phyloP scores from a whole-genome alignment of 2,797 vertebrate genomes.

The Arnoldichthys spilopterus region DNA sequence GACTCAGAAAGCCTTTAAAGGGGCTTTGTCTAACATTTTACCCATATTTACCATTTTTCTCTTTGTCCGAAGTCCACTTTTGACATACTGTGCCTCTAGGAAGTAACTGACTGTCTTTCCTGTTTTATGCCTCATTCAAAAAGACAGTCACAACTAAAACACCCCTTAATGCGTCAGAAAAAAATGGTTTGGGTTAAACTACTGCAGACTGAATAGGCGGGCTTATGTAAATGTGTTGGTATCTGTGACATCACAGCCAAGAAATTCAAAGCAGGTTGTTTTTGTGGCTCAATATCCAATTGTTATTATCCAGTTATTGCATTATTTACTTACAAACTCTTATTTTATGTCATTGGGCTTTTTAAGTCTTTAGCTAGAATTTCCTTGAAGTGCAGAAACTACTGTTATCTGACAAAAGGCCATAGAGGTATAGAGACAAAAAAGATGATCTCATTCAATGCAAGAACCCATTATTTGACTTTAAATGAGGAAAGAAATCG shows the following conservation, averaged over 20 bases:
- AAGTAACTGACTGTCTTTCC: not conserved
- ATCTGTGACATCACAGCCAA: no score
- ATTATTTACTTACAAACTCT: no score
- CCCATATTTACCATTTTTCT: not conserved
- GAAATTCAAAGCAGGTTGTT: no score
- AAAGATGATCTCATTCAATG: not conserved
- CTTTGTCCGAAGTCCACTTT: not conserved
- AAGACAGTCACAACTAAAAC: no score
- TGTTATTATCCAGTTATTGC: no score
- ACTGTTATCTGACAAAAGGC: not conserved
- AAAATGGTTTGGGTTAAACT: no score
- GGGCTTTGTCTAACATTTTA: not conserved
- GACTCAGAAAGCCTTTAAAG: not conserved
- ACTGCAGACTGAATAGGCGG: no score
- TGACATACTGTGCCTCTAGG: not conserved
- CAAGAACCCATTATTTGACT: not conserved
- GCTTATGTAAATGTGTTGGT: no score
- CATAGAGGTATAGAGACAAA: not conserved
- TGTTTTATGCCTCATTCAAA: no score
- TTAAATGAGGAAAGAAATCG: not conserved
- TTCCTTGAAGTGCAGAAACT: not conserved
- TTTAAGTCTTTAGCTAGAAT: not conserved
- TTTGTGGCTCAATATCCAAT: no score
- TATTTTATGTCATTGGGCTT: no score
- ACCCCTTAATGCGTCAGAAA: no score